Evolutionary conservation across 2,797 vertebrate species (phyloP).

Genomic region (Cheirogaleus major): DNA sequence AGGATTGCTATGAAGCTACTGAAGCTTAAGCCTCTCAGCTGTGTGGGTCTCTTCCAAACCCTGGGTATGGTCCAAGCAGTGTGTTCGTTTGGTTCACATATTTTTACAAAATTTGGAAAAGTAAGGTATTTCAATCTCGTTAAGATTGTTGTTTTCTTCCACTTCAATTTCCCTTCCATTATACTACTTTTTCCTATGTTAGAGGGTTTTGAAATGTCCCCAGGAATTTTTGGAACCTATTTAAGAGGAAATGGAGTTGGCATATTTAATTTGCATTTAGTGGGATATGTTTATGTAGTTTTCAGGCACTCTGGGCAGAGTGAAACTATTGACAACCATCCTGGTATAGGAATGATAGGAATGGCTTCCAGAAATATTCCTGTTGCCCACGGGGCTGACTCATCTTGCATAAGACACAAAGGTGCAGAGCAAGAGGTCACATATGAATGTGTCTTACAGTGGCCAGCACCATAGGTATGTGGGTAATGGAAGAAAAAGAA

Average conservation of each 20-base stretch:
- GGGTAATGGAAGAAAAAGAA: background rate
- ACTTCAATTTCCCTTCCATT: background rate
- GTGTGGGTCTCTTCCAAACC: background rate
- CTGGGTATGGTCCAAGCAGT: background rate
- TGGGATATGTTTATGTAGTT: background rate
- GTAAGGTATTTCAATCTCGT: background rate
- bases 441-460: background rate
- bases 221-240: background rate
- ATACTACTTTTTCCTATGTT: background rate
- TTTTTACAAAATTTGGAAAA: constrained; percentile 4
- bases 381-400: background rate
- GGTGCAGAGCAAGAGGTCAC: background rate
- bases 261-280: background rate
- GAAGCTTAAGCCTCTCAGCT: background rate
- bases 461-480: background rate
- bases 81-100: background rate
- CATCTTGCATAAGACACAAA: background rate
- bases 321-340: background rate
- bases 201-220: background rate
- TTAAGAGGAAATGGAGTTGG: background rate
- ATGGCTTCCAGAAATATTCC: background rate
- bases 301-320: background rate
- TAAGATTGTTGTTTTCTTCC: background rate
- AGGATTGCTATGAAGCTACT: background rate
- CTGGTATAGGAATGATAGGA: background rate